phyloP scores from a whole-genome alignment of 1,140 invertebrate genomes.

The Neomicropteryx cornuta region DNA sequence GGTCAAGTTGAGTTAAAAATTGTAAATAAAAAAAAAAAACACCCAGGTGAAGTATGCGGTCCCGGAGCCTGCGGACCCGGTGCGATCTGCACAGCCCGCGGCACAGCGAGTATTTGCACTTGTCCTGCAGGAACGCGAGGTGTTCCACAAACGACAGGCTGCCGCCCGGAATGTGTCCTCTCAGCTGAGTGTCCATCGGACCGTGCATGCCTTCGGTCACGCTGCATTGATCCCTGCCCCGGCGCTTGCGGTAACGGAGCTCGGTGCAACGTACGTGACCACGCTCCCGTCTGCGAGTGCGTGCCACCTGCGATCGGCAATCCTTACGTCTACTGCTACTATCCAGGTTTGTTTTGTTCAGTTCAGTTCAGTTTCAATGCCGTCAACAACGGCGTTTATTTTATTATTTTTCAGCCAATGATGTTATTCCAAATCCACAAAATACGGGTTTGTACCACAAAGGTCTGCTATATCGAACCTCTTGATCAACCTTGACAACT shows the following conservation, averaged over 20 bases:
- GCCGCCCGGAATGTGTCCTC: conserved; percentile 62
- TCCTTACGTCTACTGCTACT: conserved; percentile 60
- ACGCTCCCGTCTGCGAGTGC: conserved; percentile 71
- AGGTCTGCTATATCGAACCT: too few species aligned
- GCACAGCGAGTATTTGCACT: conserved; percentile 52
- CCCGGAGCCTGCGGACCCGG: conserved; percentile 67
- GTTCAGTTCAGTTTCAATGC: too few species aligned
- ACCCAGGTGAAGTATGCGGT: too few species aligned
- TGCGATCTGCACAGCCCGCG: conserved; percentile 48
- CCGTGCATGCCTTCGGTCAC: conserved; percentile 59
- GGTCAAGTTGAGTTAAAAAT: too few species aligned
- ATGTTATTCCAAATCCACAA: too few species aligned
- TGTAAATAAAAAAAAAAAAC: too few species aligned
- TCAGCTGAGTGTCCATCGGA: conserved; percentile 63
- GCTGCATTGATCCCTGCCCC: conserved; percentile 63
- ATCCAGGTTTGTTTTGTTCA: too few species aligned
- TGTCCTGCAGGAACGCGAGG: conserved; percentile 58
- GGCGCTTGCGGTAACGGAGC: conserved; percentile 59
- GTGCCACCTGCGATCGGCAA: conserved; percentile 57
- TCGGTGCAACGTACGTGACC: conserved; percentile 60
- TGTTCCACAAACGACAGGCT: conserved; percentile 46
- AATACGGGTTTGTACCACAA: too few species aligned
- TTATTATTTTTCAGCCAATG: too few species aligned
- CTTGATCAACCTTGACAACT: too few species aligned
- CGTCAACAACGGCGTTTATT: too few species aligned